phyloP scores from a whole-genome alignment of 2,888 invertebrate species.

The Aplocera efformata region DNA sequence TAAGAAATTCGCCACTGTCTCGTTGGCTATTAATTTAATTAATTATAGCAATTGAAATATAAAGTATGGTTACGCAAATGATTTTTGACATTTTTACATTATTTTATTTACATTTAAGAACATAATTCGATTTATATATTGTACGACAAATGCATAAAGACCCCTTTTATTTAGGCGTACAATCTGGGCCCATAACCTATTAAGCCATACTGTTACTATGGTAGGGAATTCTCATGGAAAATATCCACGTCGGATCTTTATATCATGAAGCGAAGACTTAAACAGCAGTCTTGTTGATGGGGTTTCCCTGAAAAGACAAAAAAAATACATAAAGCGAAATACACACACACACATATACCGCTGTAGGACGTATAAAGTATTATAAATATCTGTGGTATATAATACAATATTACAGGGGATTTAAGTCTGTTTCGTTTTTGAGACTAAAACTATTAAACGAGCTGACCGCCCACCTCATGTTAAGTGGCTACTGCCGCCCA shows the following conservation, averaged over 20 bases:
- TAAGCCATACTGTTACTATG: neutral
- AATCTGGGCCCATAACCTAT: neutral
- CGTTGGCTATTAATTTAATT: slow-evolving; percentile 3
- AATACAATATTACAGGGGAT: no score
- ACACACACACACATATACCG: no score
- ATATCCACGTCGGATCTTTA: neutral
- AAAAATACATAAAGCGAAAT: no score
- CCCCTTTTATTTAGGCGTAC: neutral
- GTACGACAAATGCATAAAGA: no score
- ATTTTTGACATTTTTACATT: neutral
- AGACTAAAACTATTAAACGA: no score
- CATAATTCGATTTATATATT: no score
- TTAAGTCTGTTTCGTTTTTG: no score
- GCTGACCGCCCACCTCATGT: no score
- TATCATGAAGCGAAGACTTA: slow-evolving; percentile 17
- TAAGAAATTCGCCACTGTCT: neutral
- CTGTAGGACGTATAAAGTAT: neutral
- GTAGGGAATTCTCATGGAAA: slow-evolving; percentile 2
- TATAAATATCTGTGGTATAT: neutral
- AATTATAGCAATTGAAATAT: no score
- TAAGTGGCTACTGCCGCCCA: no score
- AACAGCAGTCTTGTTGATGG: slow-evolving; percentile 32
- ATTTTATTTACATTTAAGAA: slow-evolving; percentile 10
- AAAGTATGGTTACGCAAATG: no score
- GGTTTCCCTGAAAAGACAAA: slow-evolving; percentile 55